Conservation (phyloP, 2,888 invertebrate genomes). For the Taphrorychus bicolor region DNA sequence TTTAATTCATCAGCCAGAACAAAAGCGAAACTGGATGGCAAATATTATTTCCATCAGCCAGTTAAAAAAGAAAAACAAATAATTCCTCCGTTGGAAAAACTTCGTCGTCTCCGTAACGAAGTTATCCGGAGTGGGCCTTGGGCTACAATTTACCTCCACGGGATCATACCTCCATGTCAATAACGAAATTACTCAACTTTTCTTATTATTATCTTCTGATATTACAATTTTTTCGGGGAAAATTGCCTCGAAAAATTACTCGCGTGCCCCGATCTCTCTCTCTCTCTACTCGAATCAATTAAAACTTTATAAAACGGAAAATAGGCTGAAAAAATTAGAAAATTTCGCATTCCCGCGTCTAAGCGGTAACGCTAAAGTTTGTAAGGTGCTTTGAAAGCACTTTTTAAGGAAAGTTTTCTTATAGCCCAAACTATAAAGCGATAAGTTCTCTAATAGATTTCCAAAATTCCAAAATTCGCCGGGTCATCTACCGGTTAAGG, state of each 20-base stretch:
- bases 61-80: constrained; percentile 37
- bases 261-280: constrained; percentile 21
- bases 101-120: constrained; percentile 36
- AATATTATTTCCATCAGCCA: constrained; percentile 26
- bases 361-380: not conserved
- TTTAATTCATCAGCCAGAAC: constrained; percentile 25
- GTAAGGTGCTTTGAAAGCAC: not conserved
- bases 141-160: constrained; percentile 51
- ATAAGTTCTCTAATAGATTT: too few relatives aligned
- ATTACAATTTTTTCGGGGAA: constrained; percentile 41
- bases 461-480: too few relatives aligned
- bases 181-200: constrained; percentile 53
- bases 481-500: too few relatives aligned
- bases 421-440: too few relatives aligned
- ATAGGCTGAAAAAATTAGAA: constrained; percentile 14
- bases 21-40: constrained; percentile 32
- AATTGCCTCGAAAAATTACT: constrained; percentile 39
- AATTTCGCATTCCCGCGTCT: not conserved
- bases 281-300: constrained; percentile 28
- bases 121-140: constrained; percentile 42
- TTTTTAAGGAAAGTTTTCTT: not conserved
- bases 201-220: constrained; percentile 52
- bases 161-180: constrained; percentile 50
- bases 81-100: constrained; percentile 37
- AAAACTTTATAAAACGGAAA: constrained; percentile 36